Conservation (phyloP, 2,113 vertebrate genomes). For the Murina feae region DNA sequence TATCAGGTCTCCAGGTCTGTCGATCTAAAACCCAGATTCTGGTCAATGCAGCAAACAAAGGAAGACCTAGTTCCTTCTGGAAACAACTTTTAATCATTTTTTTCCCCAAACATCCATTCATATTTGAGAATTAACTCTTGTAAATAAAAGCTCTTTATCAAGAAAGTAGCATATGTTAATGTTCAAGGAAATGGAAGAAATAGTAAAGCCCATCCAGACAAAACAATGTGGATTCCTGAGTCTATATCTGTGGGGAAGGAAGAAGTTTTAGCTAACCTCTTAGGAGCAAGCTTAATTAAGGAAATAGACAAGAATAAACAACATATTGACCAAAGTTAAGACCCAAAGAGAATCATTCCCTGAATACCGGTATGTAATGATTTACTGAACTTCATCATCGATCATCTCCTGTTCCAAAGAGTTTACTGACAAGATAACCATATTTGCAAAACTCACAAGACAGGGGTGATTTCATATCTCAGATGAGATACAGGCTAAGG, state of each 20-base stretch:
- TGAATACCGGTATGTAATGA: background rate
- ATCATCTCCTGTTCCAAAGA: background rate
- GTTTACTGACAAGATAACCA: background rate
- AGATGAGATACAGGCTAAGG: background rate
- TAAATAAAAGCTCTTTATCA: slow-evolving; percentile 27
- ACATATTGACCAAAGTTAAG: background rate
- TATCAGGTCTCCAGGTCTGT: background rate
- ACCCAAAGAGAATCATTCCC: background rate
- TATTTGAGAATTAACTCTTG: background rate
- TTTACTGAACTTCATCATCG: background rate
- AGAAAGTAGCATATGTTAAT: background rate
- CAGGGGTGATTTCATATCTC: background rate
- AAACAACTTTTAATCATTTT: slow-evolving; percentile 11
- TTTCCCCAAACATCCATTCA: background rate
- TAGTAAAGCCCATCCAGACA: background rate
- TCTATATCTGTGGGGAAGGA: background rate
- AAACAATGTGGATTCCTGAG: background rate
- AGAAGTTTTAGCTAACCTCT: background rate
- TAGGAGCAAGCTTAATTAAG: background rate
- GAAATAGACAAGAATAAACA: background rate
- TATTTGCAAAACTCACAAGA: background rate
- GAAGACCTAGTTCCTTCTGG: background rate
- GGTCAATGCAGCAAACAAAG: background rate
- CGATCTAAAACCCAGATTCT: background rate
- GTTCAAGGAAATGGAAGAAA: background rate